These are phyloP conservation scores for Passerina amoena DNA, from an alignment of 2,113 vertebrate species.

Conservation along the genomic window DNA sequence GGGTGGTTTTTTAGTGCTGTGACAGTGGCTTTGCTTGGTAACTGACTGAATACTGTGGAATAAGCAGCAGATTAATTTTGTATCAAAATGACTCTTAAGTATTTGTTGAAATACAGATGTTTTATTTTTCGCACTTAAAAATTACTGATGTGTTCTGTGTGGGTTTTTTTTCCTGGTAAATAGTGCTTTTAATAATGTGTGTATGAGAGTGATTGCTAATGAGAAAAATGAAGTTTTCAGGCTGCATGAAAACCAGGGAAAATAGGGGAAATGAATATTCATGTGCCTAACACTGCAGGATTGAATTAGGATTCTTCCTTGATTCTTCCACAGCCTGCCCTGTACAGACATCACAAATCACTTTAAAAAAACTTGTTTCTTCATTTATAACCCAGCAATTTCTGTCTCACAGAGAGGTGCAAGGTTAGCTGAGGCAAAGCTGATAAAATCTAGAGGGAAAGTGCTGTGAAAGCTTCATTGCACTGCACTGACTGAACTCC, in stretches of 20 bases:
- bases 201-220: constrained; percentile 6
- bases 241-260: not conserved
- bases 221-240: constrained; percentile 11
- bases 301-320: not conserved
- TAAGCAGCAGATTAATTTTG: constrained; percentile 38
- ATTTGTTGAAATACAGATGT: constrained; percentile 63
- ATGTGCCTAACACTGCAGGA: not conserved
- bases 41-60: not conserved
- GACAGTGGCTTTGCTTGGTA: not conserved
- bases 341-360: not conserved
- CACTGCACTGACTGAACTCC: not conserved
- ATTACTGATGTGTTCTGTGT: not conserved
- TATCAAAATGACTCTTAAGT: constrained; percentile 42
- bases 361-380: not conserved
- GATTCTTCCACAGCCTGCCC: not conserved
- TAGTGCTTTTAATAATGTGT: not conserved
- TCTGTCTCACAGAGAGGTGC: not conserved
- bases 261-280: not conserved
- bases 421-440: not conserved
- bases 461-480: not conserved
- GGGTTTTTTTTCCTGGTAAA: not conserved
- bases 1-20: not conserved
- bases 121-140: constrained; percentile 66
- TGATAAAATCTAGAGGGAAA: not conserved
- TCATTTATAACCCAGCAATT: not conserved